A percentile compares a stretch with the other conserved stretches of the same genome.
phyloP scores from a whole-genome alignment of 2,888 invertebrate species.

The Parelbella ahira region DNA sequence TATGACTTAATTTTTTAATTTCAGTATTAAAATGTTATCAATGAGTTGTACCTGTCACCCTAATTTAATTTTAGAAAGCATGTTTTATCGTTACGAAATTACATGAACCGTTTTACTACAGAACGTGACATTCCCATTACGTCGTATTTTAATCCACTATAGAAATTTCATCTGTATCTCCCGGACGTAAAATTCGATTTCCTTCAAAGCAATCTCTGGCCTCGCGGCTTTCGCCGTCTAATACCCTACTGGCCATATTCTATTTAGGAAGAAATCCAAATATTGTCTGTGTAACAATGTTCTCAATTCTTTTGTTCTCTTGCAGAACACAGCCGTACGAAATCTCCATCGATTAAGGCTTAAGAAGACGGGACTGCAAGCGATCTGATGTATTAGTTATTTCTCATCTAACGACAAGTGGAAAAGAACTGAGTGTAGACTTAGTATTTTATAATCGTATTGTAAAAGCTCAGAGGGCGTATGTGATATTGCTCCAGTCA shows the following conservation, averaged over 20 bases:
- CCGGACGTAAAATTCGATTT: conserved; percentile 17
- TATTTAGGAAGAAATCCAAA: conserved; percentile 11
- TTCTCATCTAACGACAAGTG: conserved; percentile 7
- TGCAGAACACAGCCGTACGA: conserved; percentile 9
- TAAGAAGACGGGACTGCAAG: conserved; percentile 6
- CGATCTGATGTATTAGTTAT: neutral
- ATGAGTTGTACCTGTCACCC: too few relatives aligned
- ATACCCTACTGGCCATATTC: conserved; percentile 15
- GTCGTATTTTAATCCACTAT: neutral
- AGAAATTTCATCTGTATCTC: conserved; percentile 9
- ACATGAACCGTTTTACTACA: conserved; percentile 1
- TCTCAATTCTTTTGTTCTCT: conserved; percentile 15
- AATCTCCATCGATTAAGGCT: conserved; percentile 17
- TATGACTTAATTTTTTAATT: too few relatives aligned
- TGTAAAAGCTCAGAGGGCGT: conserved; percentile 22
- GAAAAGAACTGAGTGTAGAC: conserved; percentile 5
- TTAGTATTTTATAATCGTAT: conserved; percentile 7
- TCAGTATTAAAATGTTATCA: too few relatives aligned
- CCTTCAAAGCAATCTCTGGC: conserved; percentile 1
- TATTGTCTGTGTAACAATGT: conserved; percentile 17
- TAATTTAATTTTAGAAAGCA: too few relatives aligned
- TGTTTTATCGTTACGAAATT: too few relatives aligned
- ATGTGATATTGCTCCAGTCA: conserved; percentile 25
- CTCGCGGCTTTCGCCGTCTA: conserved; percentile 9
- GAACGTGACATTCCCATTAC: conserved; percentile 7